Evolutionary conservation across 2,113 vertebrate species (phyloP).

Genomic region (Phalacrocorax aristotelis): DNA sequence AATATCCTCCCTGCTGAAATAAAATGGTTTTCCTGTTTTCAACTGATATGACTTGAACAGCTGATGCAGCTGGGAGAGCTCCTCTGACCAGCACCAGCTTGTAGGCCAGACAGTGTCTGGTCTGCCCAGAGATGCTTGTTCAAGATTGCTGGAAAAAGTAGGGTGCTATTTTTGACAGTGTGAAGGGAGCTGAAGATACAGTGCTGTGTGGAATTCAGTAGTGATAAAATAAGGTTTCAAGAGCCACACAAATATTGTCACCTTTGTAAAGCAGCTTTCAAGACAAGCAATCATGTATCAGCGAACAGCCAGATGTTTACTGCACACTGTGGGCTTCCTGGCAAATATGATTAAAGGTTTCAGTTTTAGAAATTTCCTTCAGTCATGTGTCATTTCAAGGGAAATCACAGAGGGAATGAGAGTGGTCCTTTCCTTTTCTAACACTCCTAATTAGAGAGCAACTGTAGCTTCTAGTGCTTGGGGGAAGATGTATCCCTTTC

Average conservation of each 20-base stretch:
- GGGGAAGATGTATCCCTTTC: background rate
- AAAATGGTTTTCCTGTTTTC: background rate
- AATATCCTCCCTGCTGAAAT: slow-evolving; percentile 28
- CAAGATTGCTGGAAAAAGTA: background rate
- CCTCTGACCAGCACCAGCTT: background rate
- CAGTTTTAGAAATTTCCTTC: background rate
- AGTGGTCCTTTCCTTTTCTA: background rate
- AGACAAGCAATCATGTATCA: background rate
- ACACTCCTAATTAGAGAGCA: background rate
- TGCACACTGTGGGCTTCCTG: background rate
- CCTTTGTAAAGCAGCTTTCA: background rate
- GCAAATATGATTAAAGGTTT: background rate
- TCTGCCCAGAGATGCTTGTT: background rate
- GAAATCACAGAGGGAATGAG: background rate
- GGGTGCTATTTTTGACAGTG: background rate
- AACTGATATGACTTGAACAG: background rate
- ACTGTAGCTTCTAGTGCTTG: background rate
- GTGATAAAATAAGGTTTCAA: background rate
- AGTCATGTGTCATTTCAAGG: background rate
- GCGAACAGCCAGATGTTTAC: background rate
- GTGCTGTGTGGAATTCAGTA: background rate
- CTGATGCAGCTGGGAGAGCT: background rate
- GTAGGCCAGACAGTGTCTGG: background rate
- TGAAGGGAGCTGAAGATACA: background rate
- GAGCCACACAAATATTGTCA: background rate